These are phyloP conservation scores for Congeria kusceri DNA, from an alignment of 2,888 invertebrate genomes.

Conservation along the genomic window DNA sequence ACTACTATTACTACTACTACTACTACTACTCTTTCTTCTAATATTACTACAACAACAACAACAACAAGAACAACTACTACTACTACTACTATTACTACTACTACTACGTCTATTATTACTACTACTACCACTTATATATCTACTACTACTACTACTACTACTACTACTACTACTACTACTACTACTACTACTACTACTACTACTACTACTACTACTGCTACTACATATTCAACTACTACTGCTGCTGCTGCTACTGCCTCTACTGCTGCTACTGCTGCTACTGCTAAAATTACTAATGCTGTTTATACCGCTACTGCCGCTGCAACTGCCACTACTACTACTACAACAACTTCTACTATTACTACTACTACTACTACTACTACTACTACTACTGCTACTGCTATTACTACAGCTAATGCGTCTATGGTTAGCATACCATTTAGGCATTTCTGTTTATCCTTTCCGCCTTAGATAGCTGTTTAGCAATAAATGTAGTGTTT, in stretches of 20 bases:
- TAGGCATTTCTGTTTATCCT: no score
- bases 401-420: no score
- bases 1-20: conserved; percentile 8
- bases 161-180: conserved; percentile 14
- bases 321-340: conserved; percentile 11
- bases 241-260: no score
- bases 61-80: conserved; percentile 8
- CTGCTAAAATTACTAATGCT: conserved; percentile 18
- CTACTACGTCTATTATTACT: not conserved
- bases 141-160: conserved; percentile 18
- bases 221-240: not conserved
- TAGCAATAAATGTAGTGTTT: no score
- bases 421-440: no score
- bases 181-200: conserved; percentile 15
- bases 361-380: not conserved
- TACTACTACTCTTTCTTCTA: not conserved
- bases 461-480: no score
- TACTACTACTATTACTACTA: conserved; percentile 2
- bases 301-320: conserved; percentile 16
- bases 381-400: not conserved
- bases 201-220: conserved; percentile 32
- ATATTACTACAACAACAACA: not conserved
- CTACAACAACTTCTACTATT: conserved; percentile 12
- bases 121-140: conserved; percentile 8
- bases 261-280: conserved; percentile 14